phyloP scores from a whole-genome alignment of 2,113 vertebrate genomes.

The Delphinus delphis region DNA sequence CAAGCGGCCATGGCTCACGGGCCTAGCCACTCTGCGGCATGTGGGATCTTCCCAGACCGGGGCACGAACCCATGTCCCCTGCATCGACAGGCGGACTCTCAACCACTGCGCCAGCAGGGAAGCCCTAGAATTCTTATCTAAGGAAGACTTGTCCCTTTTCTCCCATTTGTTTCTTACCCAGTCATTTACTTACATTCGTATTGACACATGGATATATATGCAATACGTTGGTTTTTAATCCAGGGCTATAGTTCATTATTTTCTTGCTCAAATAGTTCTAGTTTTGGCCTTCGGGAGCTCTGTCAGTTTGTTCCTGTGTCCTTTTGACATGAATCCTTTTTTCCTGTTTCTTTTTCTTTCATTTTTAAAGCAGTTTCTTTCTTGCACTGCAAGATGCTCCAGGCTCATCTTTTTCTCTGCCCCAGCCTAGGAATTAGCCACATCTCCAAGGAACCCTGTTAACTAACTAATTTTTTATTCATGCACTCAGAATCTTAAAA shows the following conservation, averaged over 20 bases:
- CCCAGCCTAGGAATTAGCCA: neutral
- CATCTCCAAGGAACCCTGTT: neutral
- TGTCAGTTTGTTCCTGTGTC: neutral
- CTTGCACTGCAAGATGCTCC: neutral
- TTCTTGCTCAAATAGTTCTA: neutral
- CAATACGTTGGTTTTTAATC: neutral
- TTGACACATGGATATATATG: neutral
- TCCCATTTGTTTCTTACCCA: neutral
- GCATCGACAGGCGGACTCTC: too few relatives aligned
- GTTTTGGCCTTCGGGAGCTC: neutral
- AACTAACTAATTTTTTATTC: conserved; percentile 27
- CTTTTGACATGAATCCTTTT: neutral
- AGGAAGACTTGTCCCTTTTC: neutral
- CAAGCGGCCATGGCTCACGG: too few relatives aligned
- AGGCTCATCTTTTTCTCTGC: neutral
- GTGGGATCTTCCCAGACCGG: too few relatives aligned
- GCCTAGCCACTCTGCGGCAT: accelerated
- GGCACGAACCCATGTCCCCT: too few relatives aligned
- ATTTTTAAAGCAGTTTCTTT: neutral
- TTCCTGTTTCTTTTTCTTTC: neutral
- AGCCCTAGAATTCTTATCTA: neutral
- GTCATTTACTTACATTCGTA: neutral
- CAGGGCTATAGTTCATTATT: neutral
- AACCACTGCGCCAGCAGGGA: too few relatives aligned
- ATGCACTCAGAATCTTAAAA: conserved; percentile 53